These are phyloP conservation scores for Salvelinus alpinus DNA, from an alignment of 2,113 vertebrate species.

Conservation along the genomic window DNA sequence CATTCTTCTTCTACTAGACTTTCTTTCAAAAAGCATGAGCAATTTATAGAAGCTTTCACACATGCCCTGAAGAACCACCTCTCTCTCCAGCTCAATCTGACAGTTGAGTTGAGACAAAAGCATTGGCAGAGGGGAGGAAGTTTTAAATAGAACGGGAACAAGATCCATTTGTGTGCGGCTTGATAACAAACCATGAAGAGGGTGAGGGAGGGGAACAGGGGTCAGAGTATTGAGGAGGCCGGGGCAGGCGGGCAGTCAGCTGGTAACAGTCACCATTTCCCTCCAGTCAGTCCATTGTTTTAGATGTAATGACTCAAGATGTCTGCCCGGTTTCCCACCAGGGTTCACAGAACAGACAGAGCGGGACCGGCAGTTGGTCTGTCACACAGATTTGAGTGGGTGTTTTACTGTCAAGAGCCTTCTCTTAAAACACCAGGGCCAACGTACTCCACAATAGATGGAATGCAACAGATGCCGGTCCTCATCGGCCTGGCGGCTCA, in stretches of 20 bases:
- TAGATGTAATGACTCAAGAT: constrained; percentile 39
- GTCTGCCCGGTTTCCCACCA: constrained; percentile 23
- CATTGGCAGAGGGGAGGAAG: background rate
- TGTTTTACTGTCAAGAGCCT: constrained; percentile 15
- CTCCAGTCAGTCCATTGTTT: constrained; percentile 14
- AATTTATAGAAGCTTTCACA: background rate
- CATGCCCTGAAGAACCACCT: background rate
- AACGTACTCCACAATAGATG: constrained; percentile 12
- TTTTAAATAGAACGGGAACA: constrained; percentile 16
- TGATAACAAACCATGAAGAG: background rate
- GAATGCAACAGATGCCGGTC: constrained; percentile 22
- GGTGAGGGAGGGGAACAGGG: background rate
- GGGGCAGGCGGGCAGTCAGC: constrained; percentile 23
- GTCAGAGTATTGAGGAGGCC: background rate
- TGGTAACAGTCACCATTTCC: constrained; percentile 37
- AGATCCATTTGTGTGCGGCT: constrained; percentile 19
- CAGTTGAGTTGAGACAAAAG: background rate
- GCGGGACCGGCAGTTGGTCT: background rate
- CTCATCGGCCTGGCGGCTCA: constrained; percentile 11
- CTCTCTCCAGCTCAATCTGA: background rate
- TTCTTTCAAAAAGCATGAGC: background rate
- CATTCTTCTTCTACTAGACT: background rate
- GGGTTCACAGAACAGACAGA: constrained; percentile 7
- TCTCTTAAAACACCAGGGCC: constrained; percentile 21
- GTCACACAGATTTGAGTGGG: background rate